Percentiles rank a stretch among this genome's conserved stretches.
Conservation (phyloP, 2,888 invertebrate species). For the Watsonalla binaria region DNA sequence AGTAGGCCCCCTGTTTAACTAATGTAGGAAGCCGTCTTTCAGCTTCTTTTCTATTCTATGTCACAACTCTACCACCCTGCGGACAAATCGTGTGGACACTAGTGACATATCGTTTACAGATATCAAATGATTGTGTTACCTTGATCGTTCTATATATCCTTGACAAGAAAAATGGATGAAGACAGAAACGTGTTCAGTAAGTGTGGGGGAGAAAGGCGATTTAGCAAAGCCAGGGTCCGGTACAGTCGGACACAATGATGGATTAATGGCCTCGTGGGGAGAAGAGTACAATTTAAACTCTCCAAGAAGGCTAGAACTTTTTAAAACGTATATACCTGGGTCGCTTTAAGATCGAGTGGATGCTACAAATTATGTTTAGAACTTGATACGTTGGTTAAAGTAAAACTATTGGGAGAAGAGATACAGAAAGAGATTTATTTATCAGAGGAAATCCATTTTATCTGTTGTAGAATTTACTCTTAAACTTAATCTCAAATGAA, state of each 20-base stretch:
- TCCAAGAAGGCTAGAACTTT: slow-evolving; percentile 36
- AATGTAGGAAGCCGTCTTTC: neutral
- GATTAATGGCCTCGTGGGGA: slow-evolving; percentile 47
- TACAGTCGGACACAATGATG: slow-evolving; percentile 50
- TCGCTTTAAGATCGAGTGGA: neutral
- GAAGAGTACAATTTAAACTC: slow-evolving; percentile 41
- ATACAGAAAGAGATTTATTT: neutral
- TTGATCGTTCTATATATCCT: slow-evolving; percentile 16
- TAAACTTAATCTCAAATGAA: too few relatives aligned
- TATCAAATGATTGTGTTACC: slow-evolving; percentile 15
- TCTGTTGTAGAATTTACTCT: too few relatives aligned
- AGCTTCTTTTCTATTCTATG: neutral
- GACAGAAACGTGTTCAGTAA: slow-evolving; percentile 14
- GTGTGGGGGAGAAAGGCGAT: slow-evolving; percentile 14
- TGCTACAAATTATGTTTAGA: neutral
- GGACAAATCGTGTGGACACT: slow-evolving; percentile 7
- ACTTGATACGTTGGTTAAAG: neutral
- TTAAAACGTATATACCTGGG: slow-evolving; percentile 28
- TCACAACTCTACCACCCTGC: slow-evolving; percentile 3
- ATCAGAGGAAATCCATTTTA: neutral
- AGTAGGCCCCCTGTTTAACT: too few relatives aligned
- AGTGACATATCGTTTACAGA: slow-evolving; percentile 10
- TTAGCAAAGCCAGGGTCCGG: slow-evolving; percentile 17
- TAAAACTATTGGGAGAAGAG: neutral
- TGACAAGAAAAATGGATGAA: slow-evolving; percentile 28